phyloP scores from a whole-genome alignment of 1,140 invertebrate species.

The Dermatophagoides farinae region DNA sequence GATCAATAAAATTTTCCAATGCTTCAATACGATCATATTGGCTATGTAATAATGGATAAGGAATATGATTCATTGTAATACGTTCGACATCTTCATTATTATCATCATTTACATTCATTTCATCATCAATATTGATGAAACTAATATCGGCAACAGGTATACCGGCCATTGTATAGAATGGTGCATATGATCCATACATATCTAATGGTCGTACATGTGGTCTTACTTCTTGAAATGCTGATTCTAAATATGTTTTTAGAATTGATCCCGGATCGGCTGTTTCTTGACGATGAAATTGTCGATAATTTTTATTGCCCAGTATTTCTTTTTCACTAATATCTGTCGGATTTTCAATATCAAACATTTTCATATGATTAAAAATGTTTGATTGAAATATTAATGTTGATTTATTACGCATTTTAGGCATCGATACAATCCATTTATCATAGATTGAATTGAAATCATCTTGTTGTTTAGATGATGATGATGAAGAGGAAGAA shows the following conservation, averaged over 20 bases:
- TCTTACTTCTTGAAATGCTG: conserved; percentile 15
- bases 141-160: conserved; percentile 22
- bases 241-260: conserved; percentile 15
- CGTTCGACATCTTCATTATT: background rate
- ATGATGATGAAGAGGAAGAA: conserved; percentile 3
- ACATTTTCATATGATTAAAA: background rate
- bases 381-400: background rate
- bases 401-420: conserved; percentile 9
- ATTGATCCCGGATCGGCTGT: conserved; percentile 10
- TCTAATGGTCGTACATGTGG: conserved; percentile 20
- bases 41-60: conserved; percentile 24
- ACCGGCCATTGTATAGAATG: conserved; percentile 21
- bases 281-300: conserved; percentile 7
- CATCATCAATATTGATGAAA: conserved; percentile 7
- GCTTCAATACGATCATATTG: conserved; percentile 24
- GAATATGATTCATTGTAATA: background rate
- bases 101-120: background rate
- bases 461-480: background rate
- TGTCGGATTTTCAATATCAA: background rate
- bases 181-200: conserved; percentile 19
- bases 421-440: conserved; percentile 4
- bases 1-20: conserved; percentile 23
- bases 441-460: conserved; percentile 12
- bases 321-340: background rate
- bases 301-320: background rate